phyloP scores from a whole-genome alignment of 2,888 invertebrate species.

The Pedicia rivosa region DNA sequence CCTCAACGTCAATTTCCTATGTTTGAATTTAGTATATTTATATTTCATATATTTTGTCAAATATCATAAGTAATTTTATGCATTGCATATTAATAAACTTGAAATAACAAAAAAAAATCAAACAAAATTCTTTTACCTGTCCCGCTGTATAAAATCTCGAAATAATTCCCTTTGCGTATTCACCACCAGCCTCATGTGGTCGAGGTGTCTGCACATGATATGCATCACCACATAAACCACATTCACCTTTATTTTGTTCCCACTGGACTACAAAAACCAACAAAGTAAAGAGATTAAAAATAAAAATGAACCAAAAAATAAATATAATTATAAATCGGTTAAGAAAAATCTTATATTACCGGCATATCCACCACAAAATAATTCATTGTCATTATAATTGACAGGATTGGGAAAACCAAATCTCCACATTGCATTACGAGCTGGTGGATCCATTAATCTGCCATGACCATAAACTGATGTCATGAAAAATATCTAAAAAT shows the following conservation, averaged over 20 bases:
- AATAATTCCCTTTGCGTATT: constrained; percentile 72
- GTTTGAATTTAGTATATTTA: constrained; percentile 8
- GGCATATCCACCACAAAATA: constrained; percentile 83
- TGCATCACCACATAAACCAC: constrained; percentile 84
- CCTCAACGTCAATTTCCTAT: constrained; percentile 67
- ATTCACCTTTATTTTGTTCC: constrained; percentile 71
- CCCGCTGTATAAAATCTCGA: constrained; percentile 67
- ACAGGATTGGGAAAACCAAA: constrained; percentile 88
- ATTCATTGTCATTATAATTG: constrained; percentile 87
- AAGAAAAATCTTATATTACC: constrained; percentile 32
- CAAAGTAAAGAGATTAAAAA: constrained; percentile 4
- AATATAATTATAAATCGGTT: background rate
- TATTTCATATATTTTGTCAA: background rate
- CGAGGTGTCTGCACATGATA: constrained; percentile 51
- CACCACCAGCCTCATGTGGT: constrained; percentile 81
- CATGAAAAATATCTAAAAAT: background rate
- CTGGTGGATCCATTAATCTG: constrained; percentile 81
- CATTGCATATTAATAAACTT: background rate
- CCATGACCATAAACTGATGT: constrained; percentile 53
- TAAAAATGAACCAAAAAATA: constrained; percentile 6
- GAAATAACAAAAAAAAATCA: background rate
- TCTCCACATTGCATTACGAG: constrained; percentile 89
- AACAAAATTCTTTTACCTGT: constrained; percentile 39
- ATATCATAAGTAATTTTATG: background rate
- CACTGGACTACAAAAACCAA: constrained; percentile 51